Evolutionary conservation across 2,888 invertebrate species (phyloP).

Genomic region (Aporophyla nigra): DNA sequence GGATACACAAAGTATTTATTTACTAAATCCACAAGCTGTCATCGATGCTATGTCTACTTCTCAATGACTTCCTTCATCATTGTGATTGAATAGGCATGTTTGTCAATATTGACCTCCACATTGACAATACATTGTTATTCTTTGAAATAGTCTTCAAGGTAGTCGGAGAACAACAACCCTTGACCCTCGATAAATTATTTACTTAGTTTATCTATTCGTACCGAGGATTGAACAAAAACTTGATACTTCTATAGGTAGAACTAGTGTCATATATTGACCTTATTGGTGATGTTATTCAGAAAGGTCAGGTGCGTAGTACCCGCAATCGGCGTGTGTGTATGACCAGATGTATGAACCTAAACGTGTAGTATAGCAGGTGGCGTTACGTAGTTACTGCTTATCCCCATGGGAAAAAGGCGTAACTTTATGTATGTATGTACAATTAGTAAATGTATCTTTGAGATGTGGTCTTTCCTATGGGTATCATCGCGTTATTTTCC

Average conservation of each 20-base stretch:
- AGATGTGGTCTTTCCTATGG: neutral
- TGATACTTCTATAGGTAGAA: neutral
- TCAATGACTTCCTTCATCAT: constrained; percentile 36
- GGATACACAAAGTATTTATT: neutral
- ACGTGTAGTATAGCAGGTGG: no score
- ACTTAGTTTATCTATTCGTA: neutral
- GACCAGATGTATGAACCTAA: no score
- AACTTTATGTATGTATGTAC: no score
- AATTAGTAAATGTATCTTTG: neutral
- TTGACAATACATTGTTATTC: constrained; percentile 44
- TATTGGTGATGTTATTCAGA: no score
- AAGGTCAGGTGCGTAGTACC: no score
- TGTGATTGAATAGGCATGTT: constrained; percentile 32
- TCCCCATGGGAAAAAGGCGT: no score
- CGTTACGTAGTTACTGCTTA: no score
- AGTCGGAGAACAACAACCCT: constrained; percentile 12
- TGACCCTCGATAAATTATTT: constrained; percentile 37
- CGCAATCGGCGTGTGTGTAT: no score
- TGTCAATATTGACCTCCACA: constrained; percentile 48
- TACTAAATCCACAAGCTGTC: constrained; percentile 15
- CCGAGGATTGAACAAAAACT: neutral
- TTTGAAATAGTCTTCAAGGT: constrained; percentile 36
- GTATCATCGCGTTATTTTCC: neutral
- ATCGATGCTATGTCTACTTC: constrained; percentile 14
- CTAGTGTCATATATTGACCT: no score